Percentiles rank a stretch among this genome's conserved stretches.
Conservation (phyloP, 2,888 invertebrate genomes). For the Scaptomyza cyrtandrae region DNA sequence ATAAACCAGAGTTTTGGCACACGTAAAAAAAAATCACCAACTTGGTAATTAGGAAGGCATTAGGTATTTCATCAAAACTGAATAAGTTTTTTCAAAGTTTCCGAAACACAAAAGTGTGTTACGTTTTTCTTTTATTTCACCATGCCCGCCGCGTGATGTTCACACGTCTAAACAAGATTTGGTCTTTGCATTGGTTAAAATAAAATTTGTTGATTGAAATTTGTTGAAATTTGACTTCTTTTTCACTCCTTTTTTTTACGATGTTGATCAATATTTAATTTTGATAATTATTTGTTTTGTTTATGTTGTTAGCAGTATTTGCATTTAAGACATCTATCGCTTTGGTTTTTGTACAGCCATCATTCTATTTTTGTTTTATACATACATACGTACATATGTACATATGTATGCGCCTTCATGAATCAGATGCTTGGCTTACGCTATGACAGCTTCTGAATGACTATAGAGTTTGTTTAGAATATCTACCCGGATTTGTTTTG, state of each 20-base stretch:
- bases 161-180: slow-evolving; percentile 4
- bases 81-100: slow-evolving; percentile 17
- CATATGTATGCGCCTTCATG: slow-evolving; percentile 11
- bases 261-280: slow-evolving; percentile 49
- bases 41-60: slow-evolving; percentile 50
- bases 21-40: slow-evolving; percentile 11
- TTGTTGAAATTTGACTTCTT: neutral
- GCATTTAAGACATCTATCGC: slow-evolving; percentile 8
- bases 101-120: slow-evolving; percentile 30
- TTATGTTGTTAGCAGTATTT: slow-evolving; percentile 34
- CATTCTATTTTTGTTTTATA: slow-evolving; percentile 2
- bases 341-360: slow-evolving; percentile 1
- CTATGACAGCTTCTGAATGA: slow-evolving; percentile 39
- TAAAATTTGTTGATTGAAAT: too few species aligned
- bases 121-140: slow-evolving; percentile 28
- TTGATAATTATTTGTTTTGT: slow-evolving; percentile 50
- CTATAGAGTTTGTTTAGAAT: slow-evolving; percentile 49
- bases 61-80: slow-evolving; percentile 22
- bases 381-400: too few species aligned
- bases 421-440: slow-evolving; percentile 38
- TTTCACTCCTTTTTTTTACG: neutral
- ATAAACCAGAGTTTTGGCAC: slow-evolving; percentile 6
- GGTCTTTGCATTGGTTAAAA: neutral
- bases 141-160: slow-evolving; percentile 25
- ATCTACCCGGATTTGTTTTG: slow-evolving; percentile 61